Base-by-base conservation (phyloP, 1,140 invertebrate genomes). In the Cataglyphis hispanica region DNA sequence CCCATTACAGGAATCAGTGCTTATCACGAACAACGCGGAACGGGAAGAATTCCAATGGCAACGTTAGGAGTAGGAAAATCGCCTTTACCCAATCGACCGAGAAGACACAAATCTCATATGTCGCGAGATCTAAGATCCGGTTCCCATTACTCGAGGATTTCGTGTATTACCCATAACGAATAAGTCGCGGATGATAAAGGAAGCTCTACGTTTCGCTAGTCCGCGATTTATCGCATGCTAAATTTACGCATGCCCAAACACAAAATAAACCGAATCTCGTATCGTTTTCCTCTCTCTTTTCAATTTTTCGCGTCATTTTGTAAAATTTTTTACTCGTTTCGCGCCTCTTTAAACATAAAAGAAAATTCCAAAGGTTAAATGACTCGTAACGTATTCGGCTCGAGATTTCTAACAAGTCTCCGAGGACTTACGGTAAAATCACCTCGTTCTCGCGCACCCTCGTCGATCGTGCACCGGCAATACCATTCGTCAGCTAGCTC, bases 91-190 rank as follows among this genome's bases (percentile, higher is more conserved):
- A 85, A 13, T 46, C 74, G 69, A 80, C 69, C 87, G 75, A 64
- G 25, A 77, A 89, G 88, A 86, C 87, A 88, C 88, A 89, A 89
- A 89, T 89, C 88, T 89, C 58, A n/a, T 27, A 85, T 77, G 77
- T 76, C 88, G 56, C 31, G 53, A 83, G 87, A 64, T 60, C 72
- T 66, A 77, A 85, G 87, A 89, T 89, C 87, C 63, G 84, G 60
- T 84, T 89, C 87, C 88, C 76, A 89, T 89, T 89, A 89, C 86
- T 89, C 72, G 58, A 88, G 88, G 87, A 89, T 89, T 86, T 77
- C 67, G 77, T 86, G 72, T 89, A 89, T 89, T 89, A 86, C 64
- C 88, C 76, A 89, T 89, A 89, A 89, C 88, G 87, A 89, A 86
- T 89, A 89, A 85, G 77, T 89, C 84, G 63, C 34, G 75, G 53